These are phyloP conservation scores for Gyps fulvus DNA, from an alignment of 2,113 vertebrate genomes.

Conservation along the genomic window DNA sequence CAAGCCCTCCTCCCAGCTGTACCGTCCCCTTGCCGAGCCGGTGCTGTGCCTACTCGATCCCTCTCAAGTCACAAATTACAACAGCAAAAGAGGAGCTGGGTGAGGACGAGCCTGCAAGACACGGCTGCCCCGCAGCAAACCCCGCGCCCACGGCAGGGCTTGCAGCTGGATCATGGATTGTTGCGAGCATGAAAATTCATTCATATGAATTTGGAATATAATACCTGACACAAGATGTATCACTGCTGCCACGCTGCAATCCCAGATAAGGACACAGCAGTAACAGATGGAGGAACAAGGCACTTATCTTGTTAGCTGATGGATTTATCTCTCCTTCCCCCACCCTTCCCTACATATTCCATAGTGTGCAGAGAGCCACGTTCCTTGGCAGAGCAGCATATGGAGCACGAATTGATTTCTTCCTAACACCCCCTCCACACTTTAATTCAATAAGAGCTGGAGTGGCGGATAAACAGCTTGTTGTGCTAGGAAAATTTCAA, in stretches of 20 bases:
- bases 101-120: neutral
- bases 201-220: slow-evolving; percentile 78
- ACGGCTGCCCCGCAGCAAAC: neutral
- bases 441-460: slow-evolving; percentile 76
- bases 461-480: slow-evolving; percentile 74
- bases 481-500: slow-evolving; percentile 74
- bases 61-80: neutral
- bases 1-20: neutral
- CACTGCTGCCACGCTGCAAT: slow-evolving; percentile 69
- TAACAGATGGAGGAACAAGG: slow-evolving; percentile 82
- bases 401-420: slow-evolving; percentile 74
- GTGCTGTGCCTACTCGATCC: neutral
- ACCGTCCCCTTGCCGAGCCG: neutral
- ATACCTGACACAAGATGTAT: slow-evolving; percentile 80
- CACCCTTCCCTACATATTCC: slow-evolving; percentile 76
- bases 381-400: slow-evolving; percentile 65
- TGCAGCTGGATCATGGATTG: slow-evolving; percentile 19
- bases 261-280: slow-evolving; percentile 79
- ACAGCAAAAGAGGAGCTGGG: neutral
- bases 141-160: neutral
- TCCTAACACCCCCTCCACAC: slow-evolving; percentile 60
- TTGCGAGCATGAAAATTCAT: slow-evolving; percentile 70
- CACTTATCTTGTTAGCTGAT: slow-evolving; percentile 83
- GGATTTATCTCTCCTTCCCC: slow-evolving; percentile 76
- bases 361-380: slow-evolving; percentile 59